phyloP scores from a whole-genome alignment of 2,888 invertebrate species.

The Cephus spinipes region DNA sequence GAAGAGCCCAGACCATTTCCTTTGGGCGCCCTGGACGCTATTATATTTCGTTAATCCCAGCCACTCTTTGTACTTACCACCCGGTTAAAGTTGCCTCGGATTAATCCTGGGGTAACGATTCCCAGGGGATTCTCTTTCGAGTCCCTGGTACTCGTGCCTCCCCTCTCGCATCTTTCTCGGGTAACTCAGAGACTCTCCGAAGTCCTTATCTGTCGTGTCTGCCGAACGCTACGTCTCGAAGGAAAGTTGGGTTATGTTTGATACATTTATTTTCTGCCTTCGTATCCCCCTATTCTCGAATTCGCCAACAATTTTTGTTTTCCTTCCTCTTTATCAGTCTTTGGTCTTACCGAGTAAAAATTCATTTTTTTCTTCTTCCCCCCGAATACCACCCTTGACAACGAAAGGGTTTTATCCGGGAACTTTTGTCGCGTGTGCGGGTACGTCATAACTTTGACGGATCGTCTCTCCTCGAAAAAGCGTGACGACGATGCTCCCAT shows the following conservation, averaged over 20 bases:
- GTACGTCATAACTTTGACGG: constrained; percentile 16
- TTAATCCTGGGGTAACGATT: background rate
- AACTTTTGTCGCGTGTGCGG: background rate
- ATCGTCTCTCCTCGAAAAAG: constrained; percentile 9
- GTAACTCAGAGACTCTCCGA: background rate
- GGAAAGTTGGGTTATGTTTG: background rate
- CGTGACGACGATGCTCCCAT: background rate
- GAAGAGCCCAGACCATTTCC: background rate
- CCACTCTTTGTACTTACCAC: constrained; percentile 1
- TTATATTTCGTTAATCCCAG: background rate
- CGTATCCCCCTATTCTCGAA: background rate
- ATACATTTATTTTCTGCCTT: too few relatives aligned
- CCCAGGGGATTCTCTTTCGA: background rate
- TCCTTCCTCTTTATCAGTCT: background rate
- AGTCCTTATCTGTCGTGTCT: background rate
- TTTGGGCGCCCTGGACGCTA: background rate
- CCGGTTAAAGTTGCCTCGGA: background rate
- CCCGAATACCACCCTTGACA: background rate
- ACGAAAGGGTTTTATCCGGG: constrained; percentile 1
- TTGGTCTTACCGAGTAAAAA: background rate
- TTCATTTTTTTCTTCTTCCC: background rate
- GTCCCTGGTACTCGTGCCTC: too few relatives aligned
- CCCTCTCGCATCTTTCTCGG: background rate
- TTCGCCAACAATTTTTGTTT: background rate
- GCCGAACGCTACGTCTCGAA: background rate